Percentiles rank a stretch among this genome's conserved stretches.
Evolutionary conservation across 2,888 invertebrate genomes (phyloP).

Genomic region (Cantharis nigra): DNA sequence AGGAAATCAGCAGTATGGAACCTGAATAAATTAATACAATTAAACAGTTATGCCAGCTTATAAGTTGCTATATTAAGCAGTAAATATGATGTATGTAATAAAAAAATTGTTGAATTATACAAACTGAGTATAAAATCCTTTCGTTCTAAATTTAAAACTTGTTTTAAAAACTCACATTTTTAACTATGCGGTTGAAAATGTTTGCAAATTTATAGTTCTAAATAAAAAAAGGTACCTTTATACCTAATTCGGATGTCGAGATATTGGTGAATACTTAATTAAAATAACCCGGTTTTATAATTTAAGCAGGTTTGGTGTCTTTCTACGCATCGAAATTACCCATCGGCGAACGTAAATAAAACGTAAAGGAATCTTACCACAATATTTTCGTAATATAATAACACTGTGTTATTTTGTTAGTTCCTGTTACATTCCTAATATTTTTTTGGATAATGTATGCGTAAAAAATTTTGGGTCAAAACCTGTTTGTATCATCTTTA

Average conservation of each 20-base stretch:
- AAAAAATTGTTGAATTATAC: background rate
- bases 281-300: background rate
- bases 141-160: background rate
- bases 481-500: conserved; percentile 15
- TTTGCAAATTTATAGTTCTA: background rate
- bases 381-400: background rate
- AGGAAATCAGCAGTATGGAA: background rate
- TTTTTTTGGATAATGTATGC: conserved; percentile 5
- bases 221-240: background rate
- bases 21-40: background rate
- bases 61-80: background rate
- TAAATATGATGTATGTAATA: background rate
- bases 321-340: conserved; percentile 12
- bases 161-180: background rate
- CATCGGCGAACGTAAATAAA: background rate
- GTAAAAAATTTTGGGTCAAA: conserved; percentile 16
- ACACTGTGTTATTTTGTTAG: background rate
- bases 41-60: background rate
- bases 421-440: background rate
- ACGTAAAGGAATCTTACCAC: background rate
- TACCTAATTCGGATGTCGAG: background rate
- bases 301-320: background rate
- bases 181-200: background rate
- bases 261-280: background rate
- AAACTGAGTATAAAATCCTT: background rate